phyloP scores from a whole-genome alignment of 2,797 vertebrate species.

The Oceanodroma leucorhoa region DNA sequence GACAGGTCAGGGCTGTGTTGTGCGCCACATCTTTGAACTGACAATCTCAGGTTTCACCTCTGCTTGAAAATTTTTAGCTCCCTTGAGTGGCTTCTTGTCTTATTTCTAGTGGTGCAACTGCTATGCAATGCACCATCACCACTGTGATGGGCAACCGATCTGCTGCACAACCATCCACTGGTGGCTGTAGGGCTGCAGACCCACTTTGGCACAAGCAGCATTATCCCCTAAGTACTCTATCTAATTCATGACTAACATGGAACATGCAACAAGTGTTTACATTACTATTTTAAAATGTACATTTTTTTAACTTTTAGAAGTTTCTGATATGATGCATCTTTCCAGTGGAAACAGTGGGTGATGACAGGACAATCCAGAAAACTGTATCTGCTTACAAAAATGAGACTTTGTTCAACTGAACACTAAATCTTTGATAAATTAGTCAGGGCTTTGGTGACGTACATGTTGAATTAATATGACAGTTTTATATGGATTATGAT shows the following conservation, averaged over 20 bases:
- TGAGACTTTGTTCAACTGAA: conserved; percentile 54
- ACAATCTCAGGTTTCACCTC: neutral
- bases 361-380: conserved; percentile 56
- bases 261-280: conserved; percentile 40
- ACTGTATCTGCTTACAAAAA: conserved; percentile 46
- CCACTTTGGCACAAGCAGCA: neutral
- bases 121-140: neutral
- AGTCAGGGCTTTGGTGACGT: conserved; percentile 71
- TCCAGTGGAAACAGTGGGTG: conserved; percentile 23
- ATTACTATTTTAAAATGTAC: conserved; percentile 13
- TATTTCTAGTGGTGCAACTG: neutral
- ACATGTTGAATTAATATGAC: conserved; percentile 77
- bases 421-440: conserved; percentile 77
- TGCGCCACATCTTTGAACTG: neutral
- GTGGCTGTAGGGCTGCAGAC: neutral
- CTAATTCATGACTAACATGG: neutral
- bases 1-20: neutral
- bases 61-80: neutral
- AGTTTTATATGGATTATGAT: conserved; percentile 77
- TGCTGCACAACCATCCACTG: neutral
- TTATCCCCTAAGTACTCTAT: neutral
- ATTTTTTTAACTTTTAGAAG: conserved; percentile 7
- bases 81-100: neutral
- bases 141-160: rapidly evolving
- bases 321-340: conserved; percentile 55